These are phyloP conservation scores for Myotis vivesi DNA, from an alignment of 2,797 vertebrate genomes.

Conservation along the genomic window DNA sequence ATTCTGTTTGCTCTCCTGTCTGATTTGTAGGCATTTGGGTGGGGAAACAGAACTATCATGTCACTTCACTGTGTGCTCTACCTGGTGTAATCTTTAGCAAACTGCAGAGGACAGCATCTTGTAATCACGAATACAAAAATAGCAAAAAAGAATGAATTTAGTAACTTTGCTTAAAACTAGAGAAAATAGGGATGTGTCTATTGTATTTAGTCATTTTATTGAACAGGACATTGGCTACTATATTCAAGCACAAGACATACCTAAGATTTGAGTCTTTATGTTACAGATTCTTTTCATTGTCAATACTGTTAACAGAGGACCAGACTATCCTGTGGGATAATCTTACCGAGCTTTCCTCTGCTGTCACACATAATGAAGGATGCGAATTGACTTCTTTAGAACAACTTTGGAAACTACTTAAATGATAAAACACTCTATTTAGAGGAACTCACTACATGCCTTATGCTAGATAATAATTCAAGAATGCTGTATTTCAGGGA, in stretches of 20 bases:
- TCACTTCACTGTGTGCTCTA: background rate
- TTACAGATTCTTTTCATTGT: background rate
- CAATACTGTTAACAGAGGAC: background rate
- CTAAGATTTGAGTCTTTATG: background rate
- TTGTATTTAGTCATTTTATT: background rate
- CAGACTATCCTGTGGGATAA: background rate
- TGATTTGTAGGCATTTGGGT: background rate
- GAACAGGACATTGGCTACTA: background rate
- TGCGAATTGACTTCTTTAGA: background rate
- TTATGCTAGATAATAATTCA: background rate
- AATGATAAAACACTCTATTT: background rate
- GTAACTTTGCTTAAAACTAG: constrained; percentile 24
- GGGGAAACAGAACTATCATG: background rate
- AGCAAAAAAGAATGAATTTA: constrained; percentile 10
- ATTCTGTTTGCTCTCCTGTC: background rate
- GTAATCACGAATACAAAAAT: constrained; percentile 63
- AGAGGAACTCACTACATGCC: background rate
- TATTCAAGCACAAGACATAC: background rate
- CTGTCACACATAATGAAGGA: background rate
- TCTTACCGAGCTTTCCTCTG: background rate
- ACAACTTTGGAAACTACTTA: background rate
- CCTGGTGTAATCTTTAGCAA: constrained; percentile 50
- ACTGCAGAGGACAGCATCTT: constrained; percentile 72
- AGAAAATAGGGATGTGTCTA: background rate
- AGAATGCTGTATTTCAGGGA: background rate